Evolutionary conservation across 2,888 invertebrate species (phyloP).

Genomic region (Acleris laterana): DNA sequence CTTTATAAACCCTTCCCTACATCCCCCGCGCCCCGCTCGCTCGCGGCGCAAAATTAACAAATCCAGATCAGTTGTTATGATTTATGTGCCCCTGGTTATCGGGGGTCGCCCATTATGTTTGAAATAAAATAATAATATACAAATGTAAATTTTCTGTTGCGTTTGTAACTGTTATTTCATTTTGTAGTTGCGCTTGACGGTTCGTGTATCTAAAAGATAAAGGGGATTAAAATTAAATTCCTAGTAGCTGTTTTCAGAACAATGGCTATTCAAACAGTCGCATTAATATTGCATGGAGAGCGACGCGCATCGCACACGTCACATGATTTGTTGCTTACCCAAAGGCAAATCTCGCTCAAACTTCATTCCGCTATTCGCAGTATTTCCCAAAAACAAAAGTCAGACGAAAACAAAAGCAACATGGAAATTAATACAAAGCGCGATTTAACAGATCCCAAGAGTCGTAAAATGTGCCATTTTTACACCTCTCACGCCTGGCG

Average conservation of each 20-base stretch:
- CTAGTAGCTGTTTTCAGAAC: slow-evolving; percentile 33
- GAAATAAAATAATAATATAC: slow-evolving; percentile 66
- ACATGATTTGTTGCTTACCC: not conserved
- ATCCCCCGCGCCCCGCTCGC: slow-evolving; percentile 51
- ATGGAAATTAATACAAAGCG: slow-evolving; percentile 76
- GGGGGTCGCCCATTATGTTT: slow-evolving; percentile 55
- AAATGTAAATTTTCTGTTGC: slow-evolving; percentile 64
- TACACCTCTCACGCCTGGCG: slow-evolving; percentile 50
- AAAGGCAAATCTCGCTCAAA: not conserved
- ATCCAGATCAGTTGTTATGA: slow-evolving; percentile 75
- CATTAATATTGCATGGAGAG: slow-evolving; percentile 11
- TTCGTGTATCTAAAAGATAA: slow-evolving; percentile 32
- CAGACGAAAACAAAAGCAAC: slow-evolving; percentile 57
- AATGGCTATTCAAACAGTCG: slow-evolving; percentile 33
- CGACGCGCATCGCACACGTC: slow-evolving; percentile 18
- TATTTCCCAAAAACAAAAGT: slow-evolving; percentile 34
- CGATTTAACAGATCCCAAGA: slow-evolving; percentile 67
- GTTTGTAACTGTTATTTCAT: slow-evolving; percentile 41
- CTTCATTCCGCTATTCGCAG: no score
- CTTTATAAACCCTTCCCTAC: slow-evolving; percentile 57
- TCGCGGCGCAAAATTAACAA: slow-evolving; percentile 67
- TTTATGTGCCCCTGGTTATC: slow-evolving; percentile 69
- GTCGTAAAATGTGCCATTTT: slow-evolving; percentile 68
- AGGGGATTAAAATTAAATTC: slow-evolving; percentile 37
- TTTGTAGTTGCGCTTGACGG: slow-evolving; percentile 38